Conservation (phyloP, 2,888 invertebrate species). For the Chymomyza caudatula region DNA sequence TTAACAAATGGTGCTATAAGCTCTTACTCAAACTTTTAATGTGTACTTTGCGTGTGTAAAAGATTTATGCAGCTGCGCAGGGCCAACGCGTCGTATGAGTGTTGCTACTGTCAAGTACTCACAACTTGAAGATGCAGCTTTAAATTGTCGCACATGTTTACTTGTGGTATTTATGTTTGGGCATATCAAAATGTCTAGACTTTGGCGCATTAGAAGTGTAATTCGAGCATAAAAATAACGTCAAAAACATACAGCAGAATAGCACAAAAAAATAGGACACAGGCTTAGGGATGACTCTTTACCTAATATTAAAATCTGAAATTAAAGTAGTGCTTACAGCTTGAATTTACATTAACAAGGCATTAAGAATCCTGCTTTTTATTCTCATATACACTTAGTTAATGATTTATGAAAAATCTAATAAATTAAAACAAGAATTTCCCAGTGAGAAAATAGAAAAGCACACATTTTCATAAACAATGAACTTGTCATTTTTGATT, state of each 20-base stretch:
- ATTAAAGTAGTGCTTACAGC: too few relatives aligned
- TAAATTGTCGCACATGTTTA: constrained; percentile 8
- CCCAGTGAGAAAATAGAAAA: too few relatives aligned
- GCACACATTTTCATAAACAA: too few relatives aligned
- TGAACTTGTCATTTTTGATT: too few relatives aligned
- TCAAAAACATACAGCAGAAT: constrained; percentile 17
- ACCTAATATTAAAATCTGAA: too few relatives aligned
- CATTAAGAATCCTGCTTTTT: too few relatives aligned
- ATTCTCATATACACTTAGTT: too few relatives aligned
- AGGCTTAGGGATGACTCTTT: too few relatives aligned
- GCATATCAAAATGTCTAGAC: constrained; percentile 61
- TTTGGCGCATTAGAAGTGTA: constrained; percentile 36
- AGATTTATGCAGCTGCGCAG: constrained; percentile 52
- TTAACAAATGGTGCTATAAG: constrained; percentile 70
- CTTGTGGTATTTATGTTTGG: constrained; percentile 17
- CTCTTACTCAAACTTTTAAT: constrained; percentile 68
- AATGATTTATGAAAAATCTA: too few relatives aligned
- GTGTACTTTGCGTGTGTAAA: constrained; percentile 38
- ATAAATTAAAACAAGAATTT: too few relatives aligned
- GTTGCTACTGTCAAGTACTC: constrained; percentile 32
- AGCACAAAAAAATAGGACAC: constrained; percentile 6
- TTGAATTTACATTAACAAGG: too few relatives aligned
- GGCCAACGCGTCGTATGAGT: constrained; percentile 48
- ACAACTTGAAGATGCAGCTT: constrained; percentile 46
- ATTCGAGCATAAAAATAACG: constrained; percentile 34